Conservation (phyloP, 1,140 invertebrate genomes). For the Polypedilum vanderplanki region DNA sequence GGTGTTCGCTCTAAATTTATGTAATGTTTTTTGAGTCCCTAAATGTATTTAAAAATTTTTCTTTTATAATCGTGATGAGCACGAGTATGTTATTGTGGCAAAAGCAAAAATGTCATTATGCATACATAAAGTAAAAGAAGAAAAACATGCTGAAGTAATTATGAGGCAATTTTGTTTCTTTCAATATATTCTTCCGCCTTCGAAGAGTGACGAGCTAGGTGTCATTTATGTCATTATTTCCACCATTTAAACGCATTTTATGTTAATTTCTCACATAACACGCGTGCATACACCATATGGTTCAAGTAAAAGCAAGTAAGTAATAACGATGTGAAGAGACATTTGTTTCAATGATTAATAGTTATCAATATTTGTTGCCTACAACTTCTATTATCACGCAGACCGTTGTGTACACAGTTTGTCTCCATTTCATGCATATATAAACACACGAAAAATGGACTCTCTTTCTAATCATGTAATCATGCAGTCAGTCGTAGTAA, state of each 20-base stretch:
- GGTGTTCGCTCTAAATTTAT: too few relatives aligned
- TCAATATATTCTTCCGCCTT: background rate
- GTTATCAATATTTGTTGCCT: slow-evolving; percentile 1
- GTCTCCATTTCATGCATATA: background rate
- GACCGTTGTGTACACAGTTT: background rate
- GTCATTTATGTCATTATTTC: background rate
- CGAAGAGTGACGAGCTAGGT: background rate
- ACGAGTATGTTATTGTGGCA: too few relatives aligned
- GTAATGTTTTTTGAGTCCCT: too few relatives aligned
- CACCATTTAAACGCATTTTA: background rate
- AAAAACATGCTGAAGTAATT: slow-evolving; percentile 13
- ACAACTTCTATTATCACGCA: background rate
- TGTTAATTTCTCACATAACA: background rate
- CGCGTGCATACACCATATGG: slow-evolving; percentile 3
- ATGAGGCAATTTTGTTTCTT: background rate
- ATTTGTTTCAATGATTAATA: background rate
- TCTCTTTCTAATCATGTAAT: slow-evolving; percentile 9
- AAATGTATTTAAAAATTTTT: too few relatives aligned
- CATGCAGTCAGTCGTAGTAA: background rate
- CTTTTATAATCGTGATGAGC: too few relatives aligned
- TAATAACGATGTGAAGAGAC: too few relatives aligned
- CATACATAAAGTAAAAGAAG: too few relatives aligned
- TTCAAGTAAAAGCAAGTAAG: background rate
- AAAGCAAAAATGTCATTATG: too few relatives aligned
- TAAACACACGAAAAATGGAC: background rate